Evolutionary conservation across 2,797 vertebrate genomes (phyloP).

Genomic region (Cetoscarus ocellatus): DNA sequence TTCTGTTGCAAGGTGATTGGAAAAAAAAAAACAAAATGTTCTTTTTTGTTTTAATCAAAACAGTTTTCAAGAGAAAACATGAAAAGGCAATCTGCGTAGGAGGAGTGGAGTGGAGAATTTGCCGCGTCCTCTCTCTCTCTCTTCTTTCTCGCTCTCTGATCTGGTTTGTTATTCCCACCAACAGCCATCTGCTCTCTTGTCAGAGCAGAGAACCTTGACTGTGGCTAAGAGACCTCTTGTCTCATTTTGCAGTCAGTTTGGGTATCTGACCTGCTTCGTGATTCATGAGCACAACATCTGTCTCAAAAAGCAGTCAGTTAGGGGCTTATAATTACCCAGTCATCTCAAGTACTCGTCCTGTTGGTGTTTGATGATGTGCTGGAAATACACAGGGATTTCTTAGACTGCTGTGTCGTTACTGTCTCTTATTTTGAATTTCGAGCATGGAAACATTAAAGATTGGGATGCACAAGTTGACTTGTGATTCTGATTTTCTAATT

Average conservation of each 20-base stretch:
- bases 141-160: conserved; percentile 58
- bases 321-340: conserved; percentile 44
- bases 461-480: neutral
- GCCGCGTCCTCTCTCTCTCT: conserved; percentile 48
- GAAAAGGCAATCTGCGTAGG: conserved; percentile 57
- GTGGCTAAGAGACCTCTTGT: conserved; percentile 70
- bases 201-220: conserved; percentile 74
- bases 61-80: conserved; percentile 45
- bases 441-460: neutral
- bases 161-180: conserved; percentile 70
- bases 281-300: conserved; percentile 75
- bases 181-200: conserved; percentile 78
- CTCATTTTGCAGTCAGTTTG: conserved; percentile 75
- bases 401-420: conserved; percentile 9
- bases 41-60: conserved; percentile 46
- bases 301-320: conserved; percentile 53
- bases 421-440: neutral
- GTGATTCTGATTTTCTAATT: neutral
- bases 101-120: conserved; percentile 43
- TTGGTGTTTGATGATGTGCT: neutral
- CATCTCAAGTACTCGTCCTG: conserved; percentile 15
- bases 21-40: neutral
- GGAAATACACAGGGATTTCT: neutral
- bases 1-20: conserved; percentile 14
- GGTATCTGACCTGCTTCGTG: conserved; percentile 68